Percentiles rank a stretch among this genome's conserved stretches.
These are phyloP conservation scores for Emydura subglobosa DNA, from an alignment of 2,113 vertebrate genomes.

Conservation along the genomic window DNA sequence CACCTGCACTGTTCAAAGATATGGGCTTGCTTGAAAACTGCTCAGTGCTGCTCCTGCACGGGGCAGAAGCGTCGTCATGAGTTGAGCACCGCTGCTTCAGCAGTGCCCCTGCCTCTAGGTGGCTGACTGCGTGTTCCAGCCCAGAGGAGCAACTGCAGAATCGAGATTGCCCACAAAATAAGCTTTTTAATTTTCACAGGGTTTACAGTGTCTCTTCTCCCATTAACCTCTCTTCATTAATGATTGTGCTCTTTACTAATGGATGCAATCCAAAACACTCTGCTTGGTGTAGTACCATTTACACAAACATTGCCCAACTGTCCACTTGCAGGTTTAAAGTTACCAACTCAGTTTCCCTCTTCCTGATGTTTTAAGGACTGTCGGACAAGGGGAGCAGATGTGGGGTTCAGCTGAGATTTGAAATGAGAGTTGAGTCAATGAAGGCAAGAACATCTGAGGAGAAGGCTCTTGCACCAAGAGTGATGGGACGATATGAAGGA, in stretches of 20 bases:
- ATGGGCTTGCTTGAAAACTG: background rate
- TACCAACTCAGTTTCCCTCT: background rate
- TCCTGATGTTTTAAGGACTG: background rate
- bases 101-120: background rate
- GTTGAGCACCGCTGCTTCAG: background rate
- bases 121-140: background rate
- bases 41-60: background rate
- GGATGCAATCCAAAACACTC: background rate
- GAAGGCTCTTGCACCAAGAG: background rate
- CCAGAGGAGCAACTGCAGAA: background rate
- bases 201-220: conserved; percentile 2
- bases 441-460: background rate
- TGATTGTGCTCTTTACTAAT: background rate
- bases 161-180: background rate
- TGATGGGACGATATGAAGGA: background rate
- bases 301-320: background rate
- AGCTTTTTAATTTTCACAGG: conserved; percentile 8
- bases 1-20: background rate
- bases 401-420: background rate
- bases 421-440: background rate
- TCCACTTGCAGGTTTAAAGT: background rate
- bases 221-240: conserved; percentile 8
- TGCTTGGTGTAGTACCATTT: background rate
- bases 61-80: background rate
- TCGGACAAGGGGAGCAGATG: background rate